Percentiles rank a stretch among this genome's conserved stretches.
Evolutionary conservation across 2,888 invertebrate species (phyloP).

Genomic region (Melieria picta): DNA sequence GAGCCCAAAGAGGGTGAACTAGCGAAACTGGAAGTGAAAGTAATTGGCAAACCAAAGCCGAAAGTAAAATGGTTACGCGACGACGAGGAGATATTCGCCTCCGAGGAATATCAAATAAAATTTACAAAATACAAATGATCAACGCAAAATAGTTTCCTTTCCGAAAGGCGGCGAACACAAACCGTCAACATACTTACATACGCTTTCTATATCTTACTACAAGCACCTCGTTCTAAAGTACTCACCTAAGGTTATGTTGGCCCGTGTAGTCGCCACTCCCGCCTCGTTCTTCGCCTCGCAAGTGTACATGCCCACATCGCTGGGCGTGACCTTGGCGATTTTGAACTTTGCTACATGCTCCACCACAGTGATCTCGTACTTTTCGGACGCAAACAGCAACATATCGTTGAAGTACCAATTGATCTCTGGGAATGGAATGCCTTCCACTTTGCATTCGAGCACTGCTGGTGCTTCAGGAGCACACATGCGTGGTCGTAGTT

Average conservation of each 20-base stretch:
- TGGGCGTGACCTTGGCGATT: slow-evolving; percentile 74
- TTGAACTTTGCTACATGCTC: slow-evolving; percentile 77
- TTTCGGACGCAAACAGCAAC: slow-evolving; percentile 71
- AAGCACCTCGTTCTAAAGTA: slow-evolving; percentile 1
- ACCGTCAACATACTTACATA: neutral
- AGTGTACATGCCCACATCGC: slow-evolving; percentile 81
- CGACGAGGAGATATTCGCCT: slow-evolving; percentile 78
- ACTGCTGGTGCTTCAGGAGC: slow-evolving; percentile 72
- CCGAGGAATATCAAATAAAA: slow-evolving; percentile 87
- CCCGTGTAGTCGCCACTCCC: slow-evolving; percentile 80
- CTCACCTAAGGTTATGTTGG: slow-evolving; percentile 78
- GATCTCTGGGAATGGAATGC: slow-evolving; percentile 76
- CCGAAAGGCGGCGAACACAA: neutral
- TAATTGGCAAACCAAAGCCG: slow-evolving; percentile 83
- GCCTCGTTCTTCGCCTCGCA: slow-evolving; percentile 79
- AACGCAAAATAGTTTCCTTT: neutral
- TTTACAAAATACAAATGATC: neutral
- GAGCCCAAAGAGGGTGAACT: slow-evolving; percentile 79
- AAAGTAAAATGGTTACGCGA: slow-evolving; percentile 84
- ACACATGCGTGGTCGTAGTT: slow-evolving; percentile 74
- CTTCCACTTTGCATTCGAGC: slow-evolving; percentile 75
- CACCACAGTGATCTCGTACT: slow-evolving; percentile 70
- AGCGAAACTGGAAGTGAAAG: slow-evolving; percentile 85
- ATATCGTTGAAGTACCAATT: slow-evolving; percentile 78
- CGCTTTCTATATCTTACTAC: neutral